Conservation (phyloP, 1,140 invertebrate species). For the Euwallacea similis region DNA sequence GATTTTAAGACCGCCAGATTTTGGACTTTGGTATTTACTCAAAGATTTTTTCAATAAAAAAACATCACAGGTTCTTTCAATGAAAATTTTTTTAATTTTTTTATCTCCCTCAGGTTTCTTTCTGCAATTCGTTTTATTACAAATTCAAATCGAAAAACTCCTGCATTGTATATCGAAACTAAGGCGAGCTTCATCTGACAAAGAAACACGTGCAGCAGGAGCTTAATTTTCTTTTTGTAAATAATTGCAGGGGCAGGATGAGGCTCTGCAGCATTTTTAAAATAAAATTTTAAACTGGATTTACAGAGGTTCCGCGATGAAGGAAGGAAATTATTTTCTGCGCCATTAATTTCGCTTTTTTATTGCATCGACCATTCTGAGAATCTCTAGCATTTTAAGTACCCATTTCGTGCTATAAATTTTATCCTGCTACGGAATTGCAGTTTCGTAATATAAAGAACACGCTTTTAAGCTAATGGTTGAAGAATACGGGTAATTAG, state of each 20-base stretch:
- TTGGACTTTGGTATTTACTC: neutral
- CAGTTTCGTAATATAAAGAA: neutral
- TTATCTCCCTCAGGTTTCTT: neutral
- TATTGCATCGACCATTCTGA: neutral
- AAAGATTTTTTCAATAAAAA: neutral
- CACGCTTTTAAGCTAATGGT: no score
- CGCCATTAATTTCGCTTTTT: constrained; percentile 2
- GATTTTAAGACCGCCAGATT: neutral
- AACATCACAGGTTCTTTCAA: neutral
- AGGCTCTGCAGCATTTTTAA: constrained; percentile 2
- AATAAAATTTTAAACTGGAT: constrained; percentile 1
- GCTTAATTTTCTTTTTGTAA: constrained; percentile 2
- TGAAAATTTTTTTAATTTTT: neutral
- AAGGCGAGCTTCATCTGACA: neutral
- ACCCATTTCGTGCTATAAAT: neutral
- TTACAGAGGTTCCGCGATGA: constrained; percentile 1
- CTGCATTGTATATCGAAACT: neutral
- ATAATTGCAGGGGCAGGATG: neutral
- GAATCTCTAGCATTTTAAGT: constrained; percentile 5
- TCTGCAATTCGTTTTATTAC: neutral
- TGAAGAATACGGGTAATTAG: no score
- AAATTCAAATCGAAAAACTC: constrained; percentile 1
- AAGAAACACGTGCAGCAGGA: constrained; percentile 2
- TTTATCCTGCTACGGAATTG: neutral
- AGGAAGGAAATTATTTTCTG: constrained; percentile 3